Evolutionary conservation across 2,113 vertebrate species (phyloP).

Genomic region (Erythrocercus mccallii): DNA sequence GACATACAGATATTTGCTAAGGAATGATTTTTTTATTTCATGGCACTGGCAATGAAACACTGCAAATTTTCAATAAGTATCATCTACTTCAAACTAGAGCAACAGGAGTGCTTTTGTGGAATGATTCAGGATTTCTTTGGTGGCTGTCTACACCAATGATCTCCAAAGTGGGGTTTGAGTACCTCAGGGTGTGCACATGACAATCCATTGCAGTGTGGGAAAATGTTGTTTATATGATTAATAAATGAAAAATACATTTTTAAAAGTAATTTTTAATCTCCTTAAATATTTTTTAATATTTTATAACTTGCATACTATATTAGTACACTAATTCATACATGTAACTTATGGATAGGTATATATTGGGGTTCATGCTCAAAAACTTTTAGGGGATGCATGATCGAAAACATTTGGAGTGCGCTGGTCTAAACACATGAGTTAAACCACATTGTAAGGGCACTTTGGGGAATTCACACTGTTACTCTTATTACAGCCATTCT

Average conservation of each 20-base stretch:
- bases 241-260: neutral
- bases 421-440: neutral
- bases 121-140: neutral
- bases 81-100: neutral
- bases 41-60: neutral
- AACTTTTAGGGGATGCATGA: neutral
- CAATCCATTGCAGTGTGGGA: neutral
- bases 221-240: neutral
- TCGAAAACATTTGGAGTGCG: neutral
- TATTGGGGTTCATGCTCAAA: neutral
- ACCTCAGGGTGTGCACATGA: fast-evolving
- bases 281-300: neutral
- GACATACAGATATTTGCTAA: neutral
- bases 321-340: neutral
- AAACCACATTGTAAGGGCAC: neutral
- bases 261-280: neutral
- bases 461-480: neutral
- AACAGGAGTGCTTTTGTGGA: neutral
- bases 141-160: neutral
- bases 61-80: neutral
- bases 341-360: neutral
- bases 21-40: neutral
- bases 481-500: neutral
- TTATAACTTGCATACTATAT: neutral
- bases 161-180: neutral